Percentiles rank a stretch among this genome's conserved stretches.
These are phyloP conservation scores for Melieria picta DNA, from an alignment of 2,888 invertebrate genomes.

Conservation along the genomic window DNA sequence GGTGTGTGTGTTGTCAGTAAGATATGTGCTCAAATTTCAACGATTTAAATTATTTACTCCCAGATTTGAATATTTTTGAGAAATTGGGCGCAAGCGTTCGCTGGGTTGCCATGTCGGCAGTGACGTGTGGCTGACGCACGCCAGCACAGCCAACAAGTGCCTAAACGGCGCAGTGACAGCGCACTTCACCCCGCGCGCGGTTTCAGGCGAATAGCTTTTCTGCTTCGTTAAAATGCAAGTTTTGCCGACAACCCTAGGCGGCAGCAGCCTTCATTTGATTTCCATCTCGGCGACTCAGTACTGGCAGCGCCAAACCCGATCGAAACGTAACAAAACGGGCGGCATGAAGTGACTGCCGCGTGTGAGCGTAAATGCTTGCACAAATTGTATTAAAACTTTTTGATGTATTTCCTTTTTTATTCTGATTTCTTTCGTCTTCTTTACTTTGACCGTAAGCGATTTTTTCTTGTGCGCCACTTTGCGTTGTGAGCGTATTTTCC, in stretches of 20 bases:
- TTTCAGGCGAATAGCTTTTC: background rate
- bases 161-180: no score
- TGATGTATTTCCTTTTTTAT: slow-evolving; percentile 42
- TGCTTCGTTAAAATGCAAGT: background rate
- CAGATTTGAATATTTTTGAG: slow-evolving; percentile 61
- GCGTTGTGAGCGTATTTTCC: no score
- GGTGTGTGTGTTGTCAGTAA: background rate
- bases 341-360: no score
- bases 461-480: slow-evolving; percentile 2
- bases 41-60: slow-evolving; percentile 60
- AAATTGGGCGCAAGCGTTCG: slow-evolving; percentile 52
- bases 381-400: slow-evolving; percentile 38
- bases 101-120: slow-evolving; percentile 6
- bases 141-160: no score
- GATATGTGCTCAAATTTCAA: slow-evolving; percentile 38
- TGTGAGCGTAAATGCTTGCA: slow-evolving; percentile 1
- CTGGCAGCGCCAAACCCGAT: no score
- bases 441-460: background rate
- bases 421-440: background rate
- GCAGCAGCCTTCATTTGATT: no score
- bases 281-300: no score
- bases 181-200: no score
- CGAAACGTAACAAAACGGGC: no score
- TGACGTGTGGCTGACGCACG: background rate
- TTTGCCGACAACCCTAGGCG: background rate